A percentile compares a stretch with the other conserved stretches of the same genome.
Evolutionary conservation across 2,113 vertebrate species (phyloP).

Genomic region (Elaphurus davidianus): DNA sequence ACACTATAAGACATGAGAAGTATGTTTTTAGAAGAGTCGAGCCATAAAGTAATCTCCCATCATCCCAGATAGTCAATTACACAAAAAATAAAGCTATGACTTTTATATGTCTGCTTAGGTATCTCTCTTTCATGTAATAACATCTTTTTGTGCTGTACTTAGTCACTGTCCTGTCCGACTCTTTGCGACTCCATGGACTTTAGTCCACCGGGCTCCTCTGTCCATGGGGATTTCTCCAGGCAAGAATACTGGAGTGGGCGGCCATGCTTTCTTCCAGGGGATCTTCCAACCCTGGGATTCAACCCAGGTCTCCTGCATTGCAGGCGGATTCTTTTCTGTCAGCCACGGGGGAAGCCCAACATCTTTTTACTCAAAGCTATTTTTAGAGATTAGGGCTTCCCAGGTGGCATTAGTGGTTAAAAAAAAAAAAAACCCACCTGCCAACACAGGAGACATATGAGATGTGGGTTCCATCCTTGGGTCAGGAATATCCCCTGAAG

Average conservation of each 20-base stretch:
- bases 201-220: not conserved
- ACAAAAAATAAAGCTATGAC: not conserved
- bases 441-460: rapidly evolving
- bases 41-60: not conserved
- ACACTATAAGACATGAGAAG: not conserved
- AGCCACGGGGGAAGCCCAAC: rapidly evolving
- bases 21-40: not conserved
- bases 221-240: not conserved
- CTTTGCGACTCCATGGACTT: not conserved
- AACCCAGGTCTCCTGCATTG: not conserved
- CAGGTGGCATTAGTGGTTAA: not conserved
- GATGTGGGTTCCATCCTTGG: not conserved
- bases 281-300: not conserved
- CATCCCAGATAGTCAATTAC: not conserved
- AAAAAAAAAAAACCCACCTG: not conserved
- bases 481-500: not conserved
- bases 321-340: not conserved
- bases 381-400: not conserved
- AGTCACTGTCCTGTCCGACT: rapidly evolving
- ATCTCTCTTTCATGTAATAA: not conserved
- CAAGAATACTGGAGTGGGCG: not conserved
- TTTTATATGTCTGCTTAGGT: not conserved
- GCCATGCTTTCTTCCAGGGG: not conserved
- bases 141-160: not conserved
- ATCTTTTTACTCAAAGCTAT: not conserved